phyloP scores from a whole-genome alignment of 2,888 invertebrate species.

The Trichopria drosophilae region DNA sequence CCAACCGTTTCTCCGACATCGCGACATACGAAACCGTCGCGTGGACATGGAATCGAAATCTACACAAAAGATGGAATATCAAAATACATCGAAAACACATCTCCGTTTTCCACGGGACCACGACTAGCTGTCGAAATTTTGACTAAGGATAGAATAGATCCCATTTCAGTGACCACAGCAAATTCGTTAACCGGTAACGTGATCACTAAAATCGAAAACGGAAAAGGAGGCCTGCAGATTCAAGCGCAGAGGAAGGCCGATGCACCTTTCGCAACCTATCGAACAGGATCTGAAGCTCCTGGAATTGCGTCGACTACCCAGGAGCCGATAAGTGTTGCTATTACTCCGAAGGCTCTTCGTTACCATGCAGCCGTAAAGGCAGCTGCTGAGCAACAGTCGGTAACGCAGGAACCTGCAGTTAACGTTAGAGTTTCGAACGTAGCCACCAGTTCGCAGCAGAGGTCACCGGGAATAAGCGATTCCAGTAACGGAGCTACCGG shows the following conservation, averaged over 20 bases:
- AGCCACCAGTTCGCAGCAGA: constrained; percentile 11
- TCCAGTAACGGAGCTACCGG: constrained; percentile 45
- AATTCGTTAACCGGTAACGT: neutral
- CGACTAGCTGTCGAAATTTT: neutral
- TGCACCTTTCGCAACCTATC: neutral
- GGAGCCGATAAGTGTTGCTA: constrained; percentile 39
- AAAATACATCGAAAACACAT: neutral
- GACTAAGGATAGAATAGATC: neutral
- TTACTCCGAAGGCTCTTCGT: constrained; percentile 46
- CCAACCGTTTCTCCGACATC: too few species aligned
- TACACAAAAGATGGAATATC: neutral
- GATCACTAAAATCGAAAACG: constrained; percentile 20
- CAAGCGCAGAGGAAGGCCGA: constrained; percentile 1
- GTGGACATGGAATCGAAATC: neutral
- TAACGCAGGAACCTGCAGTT: constrained; percentile 45
- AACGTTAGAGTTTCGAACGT: constrained; percentile 33
- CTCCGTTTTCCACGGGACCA: neutral
- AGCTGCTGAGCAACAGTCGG: constrained; percentile 39
- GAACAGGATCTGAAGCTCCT: neutral
- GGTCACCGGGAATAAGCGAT: constrained; percentile 31
- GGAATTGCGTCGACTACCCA: constrained; percentile 17
- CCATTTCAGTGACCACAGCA: constrained; percentile 28
- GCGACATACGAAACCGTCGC: constrained; percentile 20
- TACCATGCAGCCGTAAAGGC: constrained; percentile 37
- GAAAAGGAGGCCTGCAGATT: neutral